phyloP scores from a whole-genome alignment of 2,888 invertebrate species.

The Leptarthrus brevirostris region DNA sequence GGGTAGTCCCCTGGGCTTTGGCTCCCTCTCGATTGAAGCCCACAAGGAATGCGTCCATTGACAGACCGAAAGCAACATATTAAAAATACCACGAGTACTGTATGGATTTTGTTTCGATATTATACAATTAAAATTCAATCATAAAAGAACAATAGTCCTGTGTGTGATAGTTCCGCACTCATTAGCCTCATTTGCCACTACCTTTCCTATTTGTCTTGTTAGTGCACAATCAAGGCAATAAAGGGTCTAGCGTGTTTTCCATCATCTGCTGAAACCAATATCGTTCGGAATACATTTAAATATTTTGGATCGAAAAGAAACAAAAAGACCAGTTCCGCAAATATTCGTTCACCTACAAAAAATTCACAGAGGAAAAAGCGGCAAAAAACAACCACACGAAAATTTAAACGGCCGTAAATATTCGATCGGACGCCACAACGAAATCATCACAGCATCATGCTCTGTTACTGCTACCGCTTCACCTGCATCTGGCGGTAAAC shows the following conservation, averaged over 20 bases:
- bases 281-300: conserved; percentile 26
- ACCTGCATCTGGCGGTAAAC: not conserved
- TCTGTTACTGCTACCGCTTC: not conserved
- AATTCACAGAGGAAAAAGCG: conserved; percentile 4
- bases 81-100: no score
- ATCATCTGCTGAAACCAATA: conserved; percentile 13
- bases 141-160: no score
- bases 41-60: no score
- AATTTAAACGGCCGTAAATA: conserved; percentile 53
- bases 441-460: conserved; percentile 53
- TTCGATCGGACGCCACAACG: conserved; percentile 53
- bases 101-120: no score
- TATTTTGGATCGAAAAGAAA: conserved; percentile 17
- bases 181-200: no score
- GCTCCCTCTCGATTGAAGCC: no score
- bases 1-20: no score
- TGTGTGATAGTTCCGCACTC: no score
- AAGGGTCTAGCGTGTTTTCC: not conserved
- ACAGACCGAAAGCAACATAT: no score
- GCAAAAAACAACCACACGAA: conserved; percentile 26
- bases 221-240: conserved; percentile 15
- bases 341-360: conserved; percentile 26
- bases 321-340: conserved; percentile 15
- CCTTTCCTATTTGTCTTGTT: no score
- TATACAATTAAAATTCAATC: no score